A percentile compares a stretch with the other conserved stretches of the same genome.
These are phyloP conservation scores for Pseudocheirus occidentalis DNA, from an alignment of 2,797 vertebrate species.

Conservation along the genomic window DNA sequence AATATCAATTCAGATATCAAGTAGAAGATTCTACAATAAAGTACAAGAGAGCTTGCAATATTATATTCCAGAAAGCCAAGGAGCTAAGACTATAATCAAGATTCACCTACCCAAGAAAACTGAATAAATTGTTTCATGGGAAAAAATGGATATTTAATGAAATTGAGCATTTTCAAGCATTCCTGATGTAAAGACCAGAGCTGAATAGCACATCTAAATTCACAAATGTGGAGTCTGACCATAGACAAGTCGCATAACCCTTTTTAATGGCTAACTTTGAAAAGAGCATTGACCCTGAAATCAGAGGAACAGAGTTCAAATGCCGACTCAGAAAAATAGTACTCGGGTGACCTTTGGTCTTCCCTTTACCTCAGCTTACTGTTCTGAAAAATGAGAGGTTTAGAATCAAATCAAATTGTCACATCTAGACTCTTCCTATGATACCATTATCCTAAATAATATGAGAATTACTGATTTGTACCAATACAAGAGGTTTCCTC, in stretches of 20 bases:
- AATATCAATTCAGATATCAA: too few relatives aligned
- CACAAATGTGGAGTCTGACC: too few relatives aligned
- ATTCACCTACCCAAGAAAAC: too few relatives aligned
- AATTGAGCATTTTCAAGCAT: too few relatives aligned
- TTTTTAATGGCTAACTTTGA: neutral
- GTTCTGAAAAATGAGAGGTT: neutral
- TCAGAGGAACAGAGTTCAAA: neutral
- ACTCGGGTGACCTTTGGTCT: neutral
- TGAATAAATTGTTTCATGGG: too few relatives aligned
- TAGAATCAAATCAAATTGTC: neutral
- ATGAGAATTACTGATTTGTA: neutral
- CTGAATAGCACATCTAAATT: too few relatives aligned
- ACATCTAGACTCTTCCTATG: neutral
- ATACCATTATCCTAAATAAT: neutral
- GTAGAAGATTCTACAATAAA: neutral
- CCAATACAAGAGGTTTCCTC: neutral
- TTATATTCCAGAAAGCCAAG: neutral
- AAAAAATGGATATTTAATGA: too few relatives aligned
- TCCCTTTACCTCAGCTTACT: neutral
- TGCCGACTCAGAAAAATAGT: neutral
- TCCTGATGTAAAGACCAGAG: too few relatives aligned
- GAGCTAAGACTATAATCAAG: neutral
- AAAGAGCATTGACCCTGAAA: neutral
- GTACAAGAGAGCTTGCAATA: neutral
- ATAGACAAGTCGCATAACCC: too few relatives aligned